Evolutionary conservation across 2,797 vertebrate species (phyloP).

Genomic region (Toxotes lorentzi): DNA sequence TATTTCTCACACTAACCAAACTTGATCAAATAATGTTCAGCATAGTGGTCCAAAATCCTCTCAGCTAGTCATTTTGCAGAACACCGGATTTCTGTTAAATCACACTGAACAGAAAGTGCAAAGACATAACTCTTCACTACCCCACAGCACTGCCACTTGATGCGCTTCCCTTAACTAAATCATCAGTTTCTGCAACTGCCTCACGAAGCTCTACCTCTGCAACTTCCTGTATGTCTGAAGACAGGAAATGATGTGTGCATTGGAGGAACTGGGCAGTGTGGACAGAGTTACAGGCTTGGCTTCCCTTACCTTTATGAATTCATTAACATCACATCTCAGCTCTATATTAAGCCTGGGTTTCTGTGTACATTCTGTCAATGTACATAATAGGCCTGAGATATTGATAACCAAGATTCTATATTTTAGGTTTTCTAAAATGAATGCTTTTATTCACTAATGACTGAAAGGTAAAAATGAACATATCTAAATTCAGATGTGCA

Average conservation of each 20-base stretch:
- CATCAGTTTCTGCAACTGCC: conserved; percentile 58
- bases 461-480: background rate
- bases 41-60: conserved; percentile 14
- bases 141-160: background rate
- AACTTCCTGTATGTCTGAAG: conserved; percentile 69
- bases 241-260: conserved; percentile 65
- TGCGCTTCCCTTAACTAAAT: conserved; percentile 28
- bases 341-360: conserved; percentile 13
- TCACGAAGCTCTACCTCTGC: conserved; percentile 33
- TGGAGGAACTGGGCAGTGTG: conserved; percentile 63
- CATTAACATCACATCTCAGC: background rate
- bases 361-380: too few species aligned
- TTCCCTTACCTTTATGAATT: background rate
- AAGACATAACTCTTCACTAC: conserved; percentile 10
- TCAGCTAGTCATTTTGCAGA: conserved; percentile 16
- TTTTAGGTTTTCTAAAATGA: background rate
- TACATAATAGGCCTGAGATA: background rate
- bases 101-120: background rate
- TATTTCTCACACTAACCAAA: background rate
- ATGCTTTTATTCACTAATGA: background rate
- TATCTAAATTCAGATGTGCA: background rate
- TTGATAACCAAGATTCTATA: background rate
- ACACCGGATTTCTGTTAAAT: background rate
- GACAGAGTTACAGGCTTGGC: conserved; percentile 7
- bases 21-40: background rate